These are phyloP conservation scores for Caenorhabditis sinica DNA, from an alignment of 2,888 invertebrate species.

Conservation along the genomic window DNA sequence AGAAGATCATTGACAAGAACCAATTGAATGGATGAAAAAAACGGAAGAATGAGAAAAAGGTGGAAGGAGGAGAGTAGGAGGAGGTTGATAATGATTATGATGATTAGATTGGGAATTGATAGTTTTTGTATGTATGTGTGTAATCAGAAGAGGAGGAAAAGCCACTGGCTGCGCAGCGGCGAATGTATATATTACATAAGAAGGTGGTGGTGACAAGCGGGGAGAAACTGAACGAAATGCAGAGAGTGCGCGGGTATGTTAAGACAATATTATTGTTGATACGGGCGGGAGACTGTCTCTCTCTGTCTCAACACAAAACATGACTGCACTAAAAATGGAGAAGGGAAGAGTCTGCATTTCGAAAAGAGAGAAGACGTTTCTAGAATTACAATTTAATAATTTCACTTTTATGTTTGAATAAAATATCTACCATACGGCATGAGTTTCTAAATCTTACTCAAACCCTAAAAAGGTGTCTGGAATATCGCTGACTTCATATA, in stretches of 20 bases:
- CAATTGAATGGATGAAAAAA: neutral
- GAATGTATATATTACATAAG: slow-evolving; percentile 64
- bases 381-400: too few species aligned
- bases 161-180: slow-evolving; percentile 44
- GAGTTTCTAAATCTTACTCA: too few species aligned
- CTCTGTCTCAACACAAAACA: slow-evolving; percentile 43
- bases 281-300: slow-evolving; percentile 43
- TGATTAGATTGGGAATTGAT: slow-evolving; percentile 53
- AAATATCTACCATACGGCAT: too few species aligned
- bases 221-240: slow-evolving; percentile 40
- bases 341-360: slow-evolving; percentile 5
- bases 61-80: neutral
- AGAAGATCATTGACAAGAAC: neutral
- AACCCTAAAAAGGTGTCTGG: too few species aligned
- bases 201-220: slow-evolving; percentile 59
- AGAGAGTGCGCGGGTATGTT: slow-evolving; percentile 62
- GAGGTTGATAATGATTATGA: slow-evolving; percentile 37
- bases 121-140: slow-evolving; percentile 49
- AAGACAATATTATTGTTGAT: slow-evolving; percentile 66
- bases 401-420: too few species aligned
- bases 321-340: slow-evolving; percentile 38
- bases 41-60: neutral
- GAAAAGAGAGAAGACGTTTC: neutral
- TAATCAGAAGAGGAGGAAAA: slow-evolving; percentile 56
- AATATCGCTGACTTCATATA: too few species aligned